phyloP scores from a whole-genome alignment of 2,797 vertebrate species.

The Labeo calbasu region DNA sequence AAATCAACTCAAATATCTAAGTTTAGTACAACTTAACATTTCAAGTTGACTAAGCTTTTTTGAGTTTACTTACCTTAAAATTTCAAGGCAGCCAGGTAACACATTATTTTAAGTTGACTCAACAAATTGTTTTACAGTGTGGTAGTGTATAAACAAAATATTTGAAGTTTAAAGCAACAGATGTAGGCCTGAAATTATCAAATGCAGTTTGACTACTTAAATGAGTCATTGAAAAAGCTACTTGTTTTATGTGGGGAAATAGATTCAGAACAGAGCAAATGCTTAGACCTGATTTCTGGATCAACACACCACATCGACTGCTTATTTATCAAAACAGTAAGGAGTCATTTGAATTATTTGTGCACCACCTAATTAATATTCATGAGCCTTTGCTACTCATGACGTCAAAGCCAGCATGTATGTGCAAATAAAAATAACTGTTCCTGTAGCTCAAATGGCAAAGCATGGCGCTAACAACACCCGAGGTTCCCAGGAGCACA shows the following conservation, averaged over 20 bases:
- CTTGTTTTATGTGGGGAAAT: background rate
- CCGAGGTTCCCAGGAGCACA: background rate
- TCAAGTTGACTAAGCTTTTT: no score
- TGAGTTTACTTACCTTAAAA: no score
- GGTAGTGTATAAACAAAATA: no score
- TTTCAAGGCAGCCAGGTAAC: no score
- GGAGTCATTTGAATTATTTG: conserved; percentile 20
- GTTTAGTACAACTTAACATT: no score
- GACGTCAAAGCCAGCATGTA: background rate
- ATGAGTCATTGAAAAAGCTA: background rate
- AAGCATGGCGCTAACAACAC: background rate
- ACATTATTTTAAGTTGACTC: no score
- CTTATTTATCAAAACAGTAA: conserved; percentile 2
- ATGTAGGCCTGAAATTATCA: background rate
- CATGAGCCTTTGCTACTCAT: background rate
- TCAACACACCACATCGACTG: background rate
- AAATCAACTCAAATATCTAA: no score
- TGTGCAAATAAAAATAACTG: background rate
- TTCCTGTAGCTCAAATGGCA: conserved; percentile 13
- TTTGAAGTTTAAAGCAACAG: background rate
- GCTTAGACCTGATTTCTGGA: background rate
- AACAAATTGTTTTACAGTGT: no score
- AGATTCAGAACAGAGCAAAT: background rate
- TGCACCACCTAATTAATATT: background rate
- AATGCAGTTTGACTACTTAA: background rate